Conservation (phyloP, 2,797 vertebrate genomes). For the Percopsis omiscomaycus region DNA sequence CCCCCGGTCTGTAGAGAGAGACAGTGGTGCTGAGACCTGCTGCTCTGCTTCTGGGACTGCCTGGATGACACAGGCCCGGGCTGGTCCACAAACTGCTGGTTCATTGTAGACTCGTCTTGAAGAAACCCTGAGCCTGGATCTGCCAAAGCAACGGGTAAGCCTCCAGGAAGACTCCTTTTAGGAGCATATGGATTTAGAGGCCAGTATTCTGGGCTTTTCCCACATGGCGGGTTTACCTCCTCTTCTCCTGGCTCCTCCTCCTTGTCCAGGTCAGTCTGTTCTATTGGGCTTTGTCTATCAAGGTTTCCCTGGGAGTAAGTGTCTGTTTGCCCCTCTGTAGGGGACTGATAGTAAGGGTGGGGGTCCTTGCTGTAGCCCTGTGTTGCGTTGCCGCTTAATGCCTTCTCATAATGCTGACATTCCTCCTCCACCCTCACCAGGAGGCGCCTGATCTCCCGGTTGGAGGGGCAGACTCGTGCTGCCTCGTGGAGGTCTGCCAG, state of each 20-base stretch:
- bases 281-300: conserved; percentile 60
- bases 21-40: conserved; percentile 88
- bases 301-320: conserved; percentile 66
- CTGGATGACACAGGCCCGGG: conserved; percentile 77
- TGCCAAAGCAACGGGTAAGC: conserved; percentile 53
- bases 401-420: conserved; percentile 86
- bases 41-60: conserved; percentile 82
- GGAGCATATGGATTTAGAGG: conserved; percentile 74
- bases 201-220: conserved; percentile 72
- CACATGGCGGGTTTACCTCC: conserved; percentile 46
- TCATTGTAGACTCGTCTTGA: conserved; percentile 74
- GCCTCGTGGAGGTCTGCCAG: conserved; percentile 93
- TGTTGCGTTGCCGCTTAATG: conserved; percentile 70
- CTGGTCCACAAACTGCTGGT: conserved; percentile 72
- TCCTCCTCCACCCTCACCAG: conserved; percentile 93
- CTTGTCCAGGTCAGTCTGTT: conserved; percentile 57
- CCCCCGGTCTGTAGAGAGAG: conserved; percentile 79
- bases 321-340: conserved; percentile 62
- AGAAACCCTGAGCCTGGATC: conserved; percentile 55
- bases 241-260: conserved; percentile 75
- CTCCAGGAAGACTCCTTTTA: conserved; percentile 83
- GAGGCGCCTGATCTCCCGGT: conserved; percentile 91
- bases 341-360: conserved; percentile 71
- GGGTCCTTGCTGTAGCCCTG: conserved; percentile 70
- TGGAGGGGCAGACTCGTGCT: conserved; percentile 88